Evolutionary conservation across 2,888 invertebrate genomes (phyloP).

Genomic region (Oconnorella tubifera): DNA sequence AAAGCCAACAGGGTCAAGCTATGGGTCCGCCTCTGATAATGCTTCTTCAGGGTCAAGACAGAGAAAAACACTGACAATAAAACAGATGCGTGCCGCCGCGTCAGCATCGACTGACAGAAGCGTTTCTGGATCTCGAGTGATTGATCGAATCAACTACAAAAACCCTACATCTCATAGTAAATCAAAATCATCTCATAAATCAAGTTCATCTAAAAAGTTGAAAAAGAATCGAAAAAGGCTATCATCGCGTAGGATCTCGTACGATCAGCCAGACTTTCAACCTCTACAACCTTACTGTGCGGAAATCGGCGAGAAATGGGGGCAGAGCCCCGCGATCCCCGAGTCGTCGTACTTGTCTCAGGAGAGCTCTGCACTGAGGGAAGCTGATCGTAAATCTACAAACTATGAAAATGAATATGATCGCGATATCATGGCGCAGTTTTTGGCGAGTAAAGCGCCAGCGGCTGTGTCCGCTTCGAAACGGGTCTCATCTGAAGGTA

Average conservation of each 20-base stretch:
- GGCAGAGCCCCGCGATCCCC: too few relatives aligned
- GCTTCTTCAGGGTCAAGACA: background rate
- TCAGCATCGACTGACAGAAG: background rate
- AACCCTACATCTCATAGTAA: background rate
- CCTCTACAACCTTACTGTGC: background rate
- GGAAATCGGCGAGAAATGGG: too few relatives aligned
- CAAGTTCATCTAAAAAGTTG: background rate
- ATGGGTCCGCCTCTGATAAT: background rate
- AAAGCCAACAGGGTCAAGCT: constrained; percentile 55
- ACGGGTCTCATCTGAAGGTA: background rate
- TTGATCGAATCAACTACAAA: too few relatives aligned
- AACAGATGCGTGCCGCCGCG: background rate
- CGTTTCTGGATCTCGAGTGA: too few relatives aligned
- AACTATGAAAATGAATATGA: background rate
- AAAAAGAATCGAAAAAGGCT: background rate
- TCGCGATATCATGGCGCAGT: background rate
- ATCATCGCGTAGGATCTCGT: background rate
- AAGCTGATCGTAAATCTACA: background rate
- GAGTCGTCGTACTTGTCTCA: background rate
- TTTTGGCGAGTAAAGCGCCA: too few relatives aligned
- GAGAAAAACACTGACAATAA: background rate
- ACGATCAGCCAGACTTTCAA: background rate
- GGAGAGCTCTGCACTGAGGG: background rate
- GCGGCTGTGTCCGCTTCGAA: background rate
- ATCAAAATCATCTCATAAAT: background rate